A percentile compares a stretch with the other conserved stretches of the same genome.
Conservation (phyloP, 2,888 invertebrate species). For the Idaea straminata region DNA sequence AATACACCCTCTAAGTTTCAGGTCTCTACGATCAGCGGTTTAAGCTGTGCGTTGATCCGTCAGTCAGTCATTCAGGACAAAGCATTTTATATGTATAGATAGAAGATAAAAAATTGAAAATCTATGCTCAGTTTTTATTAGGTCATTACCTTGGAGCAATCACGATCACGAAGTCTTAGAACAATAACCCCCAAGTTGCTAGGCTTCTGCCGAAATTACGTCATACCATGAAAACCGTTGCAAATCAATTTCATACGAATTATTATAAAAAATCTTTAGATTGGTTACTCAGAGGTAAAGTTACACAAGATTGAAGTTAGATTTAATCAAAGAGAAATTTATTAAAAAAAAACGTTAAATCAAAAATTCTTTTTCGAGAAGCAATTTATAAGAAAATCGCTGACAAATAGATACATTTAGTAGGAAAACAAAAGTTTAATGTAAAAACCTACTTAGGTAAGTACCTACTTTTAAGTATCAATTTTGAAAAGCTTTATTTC, state of each 20-base stretch:
- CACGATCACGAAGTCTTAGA: constrained; percentile 27
- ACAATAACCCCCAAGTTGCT: constrained; percentile 42
- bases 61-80: too few species aligned
- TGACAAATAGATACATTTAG: too few species aligned
- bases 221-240: constrained; percentile 50
- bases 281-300: constrained; percentile 6
- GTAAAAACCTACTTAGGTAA: too few species aligned
- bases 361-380: too few species aligned
- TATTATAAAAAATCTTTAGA: constrained; percentile 12
- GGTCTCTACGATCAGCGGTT: too few species aligned
- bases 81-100: too few species aligned
- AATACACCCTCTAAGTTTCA: too few species aligned
- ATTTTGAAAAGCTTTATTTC: too few species aligned
- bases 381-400: too few species aligned
- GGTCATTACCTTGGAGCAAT: constrained; percentile 36
- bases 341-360: not conserved
- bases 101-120: not conserved
- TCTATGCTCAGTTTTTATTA: constrained; percentile 31
- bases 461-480: too few species aligned
- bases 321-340: not conserved
- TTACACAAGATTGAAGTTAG: not conserved
- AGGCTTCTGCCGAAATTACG: constrained; percentile 44
- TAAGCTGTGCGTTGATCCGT: too few species aligned
- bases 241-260: constrained; percentile 53
- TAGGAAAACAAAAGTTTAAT: too few species aligned